phyloP scores from a whole-genome alignment of 2,113 vertebrate genomes.

The Psilopogon haemacephalus region DNA sequence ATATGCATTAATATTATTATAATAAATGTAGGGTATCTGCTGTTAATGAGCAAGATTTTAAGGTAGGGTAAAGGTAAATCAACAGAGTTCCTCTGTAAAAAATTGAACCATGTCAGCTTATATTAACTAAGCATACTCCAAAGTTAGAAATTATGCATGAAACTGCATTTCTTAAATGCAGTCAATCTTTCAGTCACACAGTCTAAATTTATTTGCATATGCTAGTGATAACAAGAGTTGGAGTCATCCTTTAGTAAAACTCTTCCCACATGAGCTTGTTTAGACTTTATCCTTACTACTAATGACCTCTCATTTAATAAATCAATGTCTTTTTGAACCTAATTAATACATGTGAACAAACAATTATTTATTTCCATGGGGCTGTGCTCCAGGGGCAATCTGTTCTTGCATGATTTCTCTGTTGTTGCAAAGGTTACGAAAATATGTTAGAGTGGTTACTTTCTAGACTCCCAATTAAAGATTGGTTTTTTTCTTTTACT shows the following conservation, averaged over 20 bases:
- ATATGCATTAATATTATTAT: not conserved
- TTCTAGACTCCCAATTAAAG: not conserved
- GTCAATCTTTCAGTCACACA: not conserved
- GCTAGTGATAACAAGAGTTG: not conserved
- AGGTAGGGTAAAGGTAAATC: not conserved
- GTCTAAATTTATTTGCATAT: not conserved
- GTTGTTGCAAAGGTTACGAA: not conserved
- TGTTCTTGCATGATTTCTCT: not conserved
- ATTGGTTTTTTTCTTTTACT: not conserved
- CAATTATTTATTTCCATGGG: not conserved
- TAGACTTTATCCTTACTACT: not conserved
- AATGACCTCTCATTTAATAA: conserved; percentile 13
- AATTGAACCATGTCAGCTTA: not conserved
- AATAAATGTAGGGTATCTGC: not conserved
- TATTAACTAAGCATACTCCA: not conserved
- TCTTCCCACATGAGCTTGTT: not conserved
- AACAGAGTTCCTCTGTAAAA: not conserved
- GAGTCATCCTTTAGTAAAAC: not conserved
- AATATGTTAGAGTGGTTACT: not conserved
- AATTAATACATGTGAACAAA: conserved; percentile 1
- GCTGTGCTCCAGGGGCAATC: not conserved
- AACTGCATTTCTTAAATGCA: not conserved
- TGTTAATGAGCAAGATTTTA: not conserved
- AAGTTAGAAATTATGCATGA: not conserved
- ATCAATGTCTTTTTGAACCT: conserved; percentile 23